These are phyloP conservation scores for Campoplex capitator DNA, from an alignment of 2,888 invertebrate species.

Conservation along the genomic window DNA sequence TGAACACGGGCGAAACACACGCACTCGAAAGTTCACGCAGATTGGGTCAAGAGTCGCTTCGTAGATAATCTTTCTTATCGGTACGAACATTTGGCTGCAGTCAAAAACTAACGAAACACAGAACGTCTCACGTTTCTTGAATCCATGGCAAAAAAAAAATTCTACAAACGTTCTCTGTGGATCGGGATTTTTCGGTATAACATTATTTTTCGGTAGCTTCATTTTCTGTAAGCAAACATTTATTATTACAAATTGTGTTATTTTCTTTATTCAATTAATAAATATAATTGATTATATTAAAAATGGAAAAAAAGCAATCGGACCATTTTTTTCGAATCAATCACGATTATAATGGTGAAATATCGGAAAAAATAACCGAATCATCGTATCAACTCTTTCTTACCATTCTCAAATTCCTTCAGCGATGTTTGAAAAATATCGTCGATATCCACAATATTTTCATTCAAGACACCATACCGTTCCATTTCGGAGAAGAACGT, in stretches of 20 bases:
- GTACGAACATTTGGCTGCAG: neutral
- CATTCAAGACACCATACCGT: conserved; percentile 13
- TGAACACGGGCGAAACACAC: neutral
- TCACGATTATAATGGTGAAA: neutral
- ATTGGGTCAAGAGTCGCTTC: conserved; percentile 22
- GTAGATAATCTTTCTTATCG: conserved; percentile 32
- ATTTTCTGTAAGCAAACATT: neutral
- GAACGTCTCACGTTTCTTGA: neutral
- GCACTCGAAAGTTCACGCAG: conserved; percentile 22
- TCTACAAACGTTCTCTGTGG: neutral
- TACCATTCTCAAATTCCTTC: neutral
- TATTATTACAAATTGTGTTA: no score
- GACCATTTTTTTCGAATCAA: neutral
- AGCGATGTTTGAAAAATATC: conserved; percentile 44
- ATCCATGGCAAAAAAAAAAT: neutral
- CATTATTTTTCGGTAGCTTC: neutral
- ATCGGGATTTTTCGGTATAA: neutral
- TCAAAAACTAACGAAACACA: neutral
- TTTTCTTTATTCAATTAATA: neutral
- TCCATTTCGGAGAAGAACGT: conserved; percentile 24
- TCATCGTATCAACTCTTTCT: neutral
- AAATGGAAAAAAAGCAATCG: neutral
- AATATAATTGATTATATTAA: neutral
- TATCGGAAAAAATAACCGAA: neutral
- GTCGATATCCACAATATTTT: conserved; percentile 26